These are phyloP conservation scores for Cathartes aura DNA, from an alignment of 2,113 vertebrate species.

Conservation along the genomic window DNA sequence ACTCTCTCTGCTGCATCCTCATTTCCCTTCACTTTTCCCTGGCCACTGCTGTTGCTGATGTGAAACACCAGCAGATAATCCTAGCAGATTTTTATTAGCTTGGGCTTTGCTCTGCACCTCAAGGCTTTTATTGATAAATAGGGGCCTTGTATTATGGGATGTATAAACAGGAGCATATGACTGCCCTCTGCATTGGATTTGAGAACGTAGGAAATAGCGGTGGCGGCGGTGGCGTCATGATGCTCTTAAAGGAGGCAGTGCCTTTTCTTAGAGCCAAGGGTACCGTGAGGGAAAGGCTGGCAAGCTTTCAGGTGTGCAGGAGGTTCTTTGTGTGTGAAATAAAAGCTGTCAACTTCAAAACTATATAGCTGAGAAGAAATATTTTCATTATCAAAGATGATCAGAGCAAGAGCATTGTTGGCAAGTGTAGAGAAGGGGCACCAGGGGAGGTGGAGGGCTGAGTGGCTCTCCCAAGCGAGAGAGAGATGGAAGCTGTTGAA, in stretches of 20 bases:
- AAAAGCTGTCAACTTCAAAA: not conserved
- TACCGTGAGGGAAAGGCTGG: not conserved
- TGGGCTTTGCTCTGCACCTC: slow-evolving; percentile 8
- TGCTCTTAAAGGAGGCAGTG: not conserved
- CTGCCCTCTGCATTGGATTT: not conserved
- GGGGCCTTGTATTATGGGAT: slow-evolving; percentile 42
- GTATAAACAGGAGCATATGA: slow-evolving; percentile 31
- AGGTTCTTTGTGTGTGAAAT: not conserved
- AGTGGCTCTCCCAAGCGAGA: not conserved
- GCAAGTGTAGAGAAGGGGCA: not conserved
- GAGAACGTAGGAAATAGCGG: not conserved
- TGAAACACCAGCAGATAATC: not conserved
- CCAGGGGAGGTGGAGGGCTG: not conserved
- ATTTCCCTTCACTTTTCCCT: not conserved
- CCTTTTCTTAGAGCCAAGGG: not conserved
- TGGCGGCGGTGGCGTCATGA: rapidly evolving
- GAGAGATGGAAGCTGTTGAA: not conserved
- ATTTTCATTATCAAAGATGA: not conserved
- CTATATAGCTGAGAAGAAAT: not conserved
- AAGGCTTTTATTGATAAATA: slow-evolving; percentile 60
- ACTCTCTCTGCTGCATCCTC: not conserved
- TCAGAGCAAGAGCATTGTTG: not conserved
- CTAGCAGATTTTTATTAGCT: slow-evolving; percentile 8
- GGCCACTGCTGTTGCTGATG: not conserved
- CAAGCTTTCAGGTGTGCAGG: not conserved